Evolutionary conservation across 2,797 vertebrate genomes (phyloP).

Genomic region (Hyperoplus immaculatus): DNA sequence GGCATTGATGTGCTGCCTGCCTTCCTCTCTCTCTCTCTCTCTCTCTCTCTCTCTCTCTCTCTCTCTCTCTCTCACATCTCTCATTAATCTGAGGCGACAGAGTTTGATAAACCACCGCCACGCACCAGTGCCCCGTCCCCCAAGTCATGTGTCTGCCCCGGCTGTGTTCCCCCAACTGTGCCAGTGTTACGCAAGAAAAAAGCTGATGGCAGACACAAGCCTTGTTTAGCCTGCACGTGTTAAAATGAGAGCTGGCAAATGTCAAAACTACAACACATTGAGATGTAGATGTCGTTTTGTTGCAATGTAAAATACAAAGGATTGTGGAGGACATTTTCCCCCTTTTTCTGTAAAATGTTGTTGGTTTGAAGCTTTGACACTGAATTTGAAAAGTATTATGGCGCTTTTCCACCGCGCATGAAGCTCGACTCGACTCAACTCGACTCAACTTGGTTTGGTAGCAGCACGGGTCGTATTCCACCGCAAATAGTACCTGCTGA

Average conservation of each 20-base stretch:
- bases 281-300: not conserved
- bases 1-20: conserved; percentile 48
- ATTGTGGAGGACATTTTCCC: not conserved
- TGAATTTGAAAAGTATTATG: conserved; percentile 32
- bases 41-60: conserved; percentile 23
- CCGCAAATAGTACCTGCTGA: no score
- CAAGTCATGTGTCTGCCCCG: conserved; percentile 63
- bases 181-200: conserved; percentile 67
- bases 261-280: not conserved
- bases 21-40: conserved; percentile 40
- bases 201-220: not conserved
- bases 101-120: conserved; percentile 69
- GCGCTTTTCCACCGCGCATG: no score
- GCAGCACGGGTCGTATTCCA: no score
- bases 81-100: conserved; percentile 78
- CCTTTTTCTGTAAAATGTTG: conserved; percentile 4
- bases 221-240: conserved; percentile 22
- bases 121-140: conserved; percentile 71
- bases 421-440: no score
- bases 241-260: not conserved
- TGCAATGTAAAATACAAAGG: not conserved
- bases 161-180: conserved; percentile 40
- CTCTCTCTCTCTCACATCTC: conserved; percentile 48
- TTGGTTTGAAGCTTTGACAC: conserved; percentile 6
- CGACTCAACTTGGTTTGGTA: no score